Percentiles rank a stretch among this genome's conserved stretches.
Evolutionary conservation across 2,797 vertebrate species (phyloP).

Genomic region (Phrynocephalus vlangalii): DNA sequence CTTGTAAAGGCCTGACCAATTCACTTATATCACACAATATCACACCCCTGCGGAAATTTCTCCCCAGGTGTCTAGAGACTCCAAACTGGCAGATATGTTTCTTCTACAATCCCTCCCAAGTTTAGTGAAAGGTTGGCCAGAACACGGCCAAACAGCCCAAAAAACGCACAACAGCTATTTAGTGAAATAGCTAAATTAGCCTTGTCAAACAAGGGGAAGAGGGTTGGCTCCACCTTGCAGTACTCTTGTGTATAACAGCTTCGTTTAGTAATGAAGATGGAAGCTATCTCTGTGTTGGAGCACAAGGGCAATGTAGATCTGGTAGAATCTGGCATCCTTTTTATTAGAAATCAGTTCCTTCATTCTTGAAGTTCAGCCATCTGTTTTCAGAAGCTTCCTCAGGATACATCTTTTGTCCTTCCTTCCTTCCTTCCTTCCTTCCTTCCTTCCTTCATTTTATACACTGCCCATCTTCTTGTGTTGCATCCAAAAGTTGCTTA

Average conservation of each 20-base stretch:
- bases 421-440: neutral
- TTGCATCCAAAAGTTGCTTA: slow-evolving; percentile 6
- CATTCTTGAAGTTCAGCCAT: neutral
- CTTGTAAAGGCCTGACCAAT: too few species aligned
- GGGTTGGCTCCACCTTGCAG: too few species aligned
- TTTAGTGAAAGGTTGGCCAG: too few species aligned
- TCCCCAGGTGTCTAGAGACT: too few species aligned
- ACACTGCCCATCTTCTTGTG: neutral
- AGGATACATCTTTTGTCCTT: too few species aligned
- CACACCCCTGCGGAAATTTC: too few species aligned
- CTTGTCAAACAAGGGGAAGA: neutral
- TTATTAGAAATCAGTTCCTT: neutral
- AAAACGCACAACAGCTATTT: too few species aligned
- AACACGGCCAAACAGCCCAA: too few species aligned
- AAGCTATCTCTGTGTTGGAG: neutral
- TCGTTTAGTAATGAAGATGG: neutral
- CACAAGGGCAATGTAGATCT: neutral
- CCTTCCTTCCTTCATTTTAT: neutral
- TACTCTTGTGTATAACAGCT: neutral
- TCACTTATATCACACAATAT: too few species aligned
- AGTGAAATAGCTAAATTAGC: neutral
- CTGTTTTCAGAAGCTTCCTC: neutral
- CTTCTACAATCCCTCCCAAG: too few species aligned
- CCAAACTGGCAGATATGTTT: too few species aligned
- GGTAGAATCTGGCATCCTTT: neutral